Percentiles rank a stretch among this genome's conserved stretches.
phyloP scores from a whole-genome alignment of 2,113 vertebrate genomes.

The Astatoreochromis straeleni region DNA sequence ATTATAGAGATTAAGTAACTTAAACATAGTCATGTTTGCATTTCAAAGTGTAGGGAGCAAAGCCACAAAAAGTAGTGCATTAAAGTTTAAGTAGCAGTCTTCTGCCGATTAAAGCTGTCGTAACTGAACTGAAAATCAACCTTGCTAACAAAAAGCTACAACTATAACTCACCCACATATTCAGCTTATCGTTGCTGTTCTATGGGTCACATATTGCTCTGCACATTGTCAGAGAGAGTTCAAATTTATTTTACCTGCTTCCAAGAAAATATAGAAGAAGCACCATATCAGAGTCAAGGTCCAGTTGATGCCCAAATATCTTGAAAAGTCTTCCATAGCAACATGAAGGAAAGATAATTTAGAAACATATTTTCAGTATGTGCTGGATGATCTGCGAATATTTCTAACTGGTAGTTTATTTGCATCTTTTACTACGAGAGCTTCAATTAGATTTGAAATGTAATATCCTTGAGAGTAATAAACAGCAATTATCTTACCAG shows the following conservation, averaged over 20 bases:
- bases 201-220: neutral
- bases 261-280: neutral
- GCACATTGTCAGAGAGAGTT: neutral
- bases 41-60: neutral
- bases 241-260: conserved; percentile 23
- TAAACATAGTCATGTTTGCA: neutral
- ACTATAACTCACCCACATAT: neutral
- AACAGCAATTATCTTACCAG: neutral
- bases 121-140: neutral
- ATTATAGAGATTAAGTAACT: neutral
- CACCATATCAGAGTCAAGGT: neutral
- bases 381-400: neutral
- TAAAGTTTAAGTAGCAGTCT: neutral
- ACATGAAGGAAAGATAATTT: neutral
- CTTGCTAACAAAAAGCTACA: neutral
- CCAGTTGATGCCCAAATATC: neutral
- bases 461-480: neutral
- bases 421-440: neutral
- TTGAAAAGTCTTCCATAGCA: neutral
- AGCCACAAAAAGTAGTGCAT: neutral
- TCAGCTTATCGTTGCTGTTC: neutral
- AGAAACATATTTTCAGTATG: neutral
- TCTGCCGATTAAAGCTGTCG: neutral
- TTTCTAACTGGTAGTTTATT: neutral
- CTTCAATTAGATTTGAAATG: neutral